phyloP scores from a whole-genome alignment of 2,797 vertebrate genomes.

The Dendrocincla tyrannina region DNA sequence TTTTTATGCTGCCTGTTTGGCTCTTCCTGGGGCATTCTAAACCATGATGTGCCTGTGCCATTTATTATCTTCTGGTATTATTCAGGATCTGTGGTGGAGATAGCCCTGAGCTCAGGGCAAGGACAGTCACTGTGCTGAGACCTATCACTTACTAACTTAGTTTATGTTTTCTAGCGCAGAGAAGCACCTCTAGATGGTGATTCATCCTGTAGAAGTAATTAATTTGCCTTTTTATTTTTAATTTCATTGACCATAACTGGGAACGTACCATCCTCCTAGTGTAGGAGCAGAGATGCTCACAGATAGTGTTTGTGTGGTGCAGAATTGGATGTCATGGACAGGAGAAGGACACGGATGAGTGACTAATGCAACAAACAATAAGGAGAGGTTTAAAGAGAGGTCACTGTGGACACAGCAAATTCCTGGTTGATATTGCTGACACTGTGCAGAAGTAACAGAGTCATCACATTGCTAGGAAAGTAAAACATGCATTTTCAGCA shows the following conservation, averaged over 20 bases:
- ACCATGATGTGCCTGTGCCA: not conserved
- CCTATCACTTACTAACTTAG: not conserved
- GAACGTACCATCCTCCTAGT: not conserved
- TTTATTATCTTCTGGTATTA: not conserved
- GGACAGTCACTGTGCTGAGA: not conserved
- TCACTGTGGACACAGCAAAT: not conserved
- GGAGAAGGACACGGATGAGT: not conserved
- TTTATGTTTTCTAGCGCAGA: not conserved
- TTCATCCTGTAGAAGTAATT: not conserved
- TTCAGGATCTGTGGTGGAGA: not conserved
- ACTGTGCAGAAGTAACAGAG: not conserved
- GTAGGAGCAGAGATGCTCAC: not conserved
- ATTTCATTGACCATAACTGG: fast-evolving
- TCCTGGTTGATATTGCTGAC: not conserved
- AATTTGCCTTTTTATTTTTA: not conserved
- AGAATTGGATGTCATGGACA: not conserved
- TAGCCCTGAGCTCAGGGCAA: not conserved
- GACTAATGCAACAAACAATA: not conserved
- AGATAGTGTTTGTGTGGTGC: not conserved
- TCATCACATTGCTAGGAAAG: not conserved
- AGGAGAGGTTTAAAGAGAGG: not conserved
- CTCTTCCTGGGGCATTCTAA: not conserved
- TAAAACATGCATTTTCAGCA: not conserved
- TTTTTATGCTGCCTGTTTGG: not conserved
- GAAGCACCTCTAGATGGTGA: not conserved